phyloP scores from a whole-genome alignment of 2,888 invertebrate genomes.

The Autographa pulchrina region DNA sequence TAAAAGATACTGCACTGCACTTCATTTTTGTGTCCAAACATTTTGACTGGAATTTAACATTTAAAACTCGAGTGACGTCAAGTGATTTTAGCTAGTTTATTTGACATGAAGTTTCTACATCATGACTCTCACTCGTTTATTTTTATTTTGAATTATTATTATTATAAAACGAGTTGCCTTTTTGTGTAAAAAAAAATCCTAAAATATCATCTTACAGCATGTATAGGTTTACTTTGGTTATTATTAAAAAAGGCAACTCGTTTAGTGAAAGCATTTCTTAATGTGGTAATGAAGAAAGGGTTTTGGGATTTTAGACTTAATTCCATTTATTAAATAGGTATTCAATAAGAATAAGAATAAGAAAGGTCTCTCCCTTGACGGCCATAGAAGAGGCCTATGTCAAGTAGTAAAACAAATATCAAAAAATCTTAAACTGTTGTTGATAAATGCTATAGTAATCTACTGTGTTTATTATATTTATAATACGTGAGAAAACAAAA shows the following conservation, averaged over 20 bases:
- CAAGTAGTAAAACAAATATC: no score
- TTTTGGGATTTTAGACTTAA: no score
- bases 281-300: not conserved
- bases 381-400: no score
- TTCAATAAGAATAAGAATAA: no score
- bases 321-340: no score
- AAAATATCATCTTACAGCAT: not conserved
- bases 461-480: no score
- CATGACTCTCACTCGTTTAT: constrained; percentile 47
- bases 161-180: constrained; percentile 44
- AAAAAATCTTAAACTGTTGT: no score
- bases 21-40: not conserved
- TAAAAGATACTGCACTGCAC: constrained; percentile 1
- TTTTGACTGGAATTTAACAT: constrained; percentile 58
- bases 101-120: constrained; percentile 42
- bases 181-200: constrained; percentile 16
- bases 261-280: constrained; percentile 45
- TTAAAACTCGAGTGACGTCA: constrained; percentile 67
- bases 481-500: no score
- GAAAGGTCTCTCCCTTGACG: no score
- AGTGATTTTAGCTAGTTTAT: constrained; percentile 64
- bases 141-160: constrained; percentile 43
- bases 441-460: no score
- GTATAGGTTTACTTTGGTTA: not conserved
- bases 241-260: constrained; percentile 43